These are phyloP conservation scores for Leptobrachium leishanense DNA, from an alignment of 2,113 vertebrate species.

Conservation along the genomic window DNA sequence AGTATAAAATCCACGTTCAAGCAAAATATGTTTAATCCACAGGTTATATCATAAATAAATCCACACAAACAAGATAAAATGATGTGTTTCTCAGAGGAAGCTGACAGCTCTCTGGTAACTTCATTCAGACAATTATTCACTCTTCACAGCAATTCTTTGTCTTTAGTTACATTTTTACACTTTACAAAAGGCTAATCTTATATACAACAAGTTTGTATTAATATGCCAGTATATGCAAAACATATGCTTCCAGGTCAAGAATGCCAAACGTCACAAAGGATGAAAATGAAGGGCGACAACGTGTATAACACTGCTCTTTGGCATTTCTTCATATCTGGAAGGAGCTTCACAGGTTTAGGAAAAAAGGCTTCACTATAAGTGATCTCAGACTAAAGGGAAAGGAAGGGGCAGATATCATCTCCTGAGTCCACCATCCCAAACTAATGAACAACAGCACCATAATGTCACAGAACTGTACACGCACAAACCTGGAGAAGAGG, in stretches of 20 bases:
- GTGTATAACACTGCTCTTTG: constrained; percentile 60
- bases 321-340: constrained; percentile 62
- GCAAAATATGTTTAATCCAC: constrained; percentile 87
- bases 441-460: constrained; percentile 60
- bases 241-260: constrained; percentile 68
- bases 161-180: constrained; percentile 77
- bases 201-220: constrained; percentile 72
- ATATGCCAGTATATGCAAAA: constrained; percentile 67
- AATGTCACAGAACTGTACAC: constrained; percentile 58
- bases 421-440: constrained; percentile 52
- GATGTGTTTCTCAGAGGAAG: constrained; percentile 64
- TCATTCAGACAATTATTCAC: constrained; percentile 63
- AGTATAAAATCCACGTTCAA: constrained; percentile 60
- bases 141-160: constrained; percentile 61
- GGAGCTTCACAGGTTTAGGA: constrained; percentile 60
- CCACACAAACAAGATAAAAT: constrained; percentile 85
- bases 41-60: constrained; percentile 95
- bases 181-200: constrained; percentile 74
- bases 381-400: constrained; percentile 58
- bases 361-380: constrained; percentile 56
- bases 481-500: constrained; percentile 61
- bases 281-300: constrained; percentile 71
- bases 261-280: constrained; percentile 63
- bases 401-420: constrained; percentile 41
- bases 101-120: constrained; percentile 59